phyloP scores from a whole-genome alignment of 1,140 invertebrate species.

The Anastrepha ludens region DNA sequence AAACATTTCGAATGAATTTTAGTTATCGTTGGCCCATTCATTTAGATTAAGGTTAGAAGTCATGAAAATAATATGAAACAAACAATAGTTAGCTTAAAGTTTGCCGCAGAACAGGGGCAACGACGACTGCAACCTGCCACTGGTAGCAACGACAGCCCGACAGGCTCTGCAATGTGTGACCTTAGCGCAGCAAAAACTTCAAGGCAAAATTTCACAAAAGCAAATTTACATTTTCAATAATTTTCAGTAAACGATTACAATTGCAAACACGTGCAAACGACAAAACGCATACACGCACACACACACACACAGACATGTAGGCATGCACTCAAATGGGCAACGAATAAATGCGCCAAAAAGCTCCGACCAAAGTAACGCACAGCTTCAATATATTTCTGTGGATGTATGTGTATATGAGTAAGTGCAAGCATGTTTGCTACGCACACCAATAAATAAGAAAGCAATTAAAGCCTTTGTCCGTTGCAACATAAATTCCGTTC shows the following conservation, averaged over 20 bases:
- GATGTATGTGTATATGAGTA: background rate
- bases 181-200: background rate
- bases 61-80: background rate
- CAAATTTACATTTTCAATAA: conserved; percentile 33
- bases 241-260: background rate
- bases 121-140: no score
- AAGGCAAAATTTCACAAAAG: background rate
- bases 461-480: conserved; percentile 3
- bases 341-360: no score
- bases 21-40: background rate
- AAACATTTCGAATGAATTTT: background rate
- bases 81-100: background rate
- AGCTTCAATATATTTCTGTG: no score
- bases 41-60: conserved; percentile 5
- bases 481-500: background rate
- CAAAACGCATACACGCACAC: background rate
- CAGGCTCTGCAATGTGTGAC: conserved; percentile 15
- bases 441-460: conserved; percentile 1
- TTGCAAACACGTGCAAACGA: background rate
- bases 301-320: no score
- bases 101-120: background rate
- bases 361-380: no score
- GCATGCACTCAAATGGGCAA: no score
- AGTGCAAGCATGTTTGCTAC: background rate
- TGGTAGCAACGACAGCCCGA: no score